A percentile compares a stretch with the other conserved stretches of the same genome.
Evolutionary conservation across 2,888 invertebrate species (phyloP).

Genomic region (Agonum fuliginosum): DNA sequence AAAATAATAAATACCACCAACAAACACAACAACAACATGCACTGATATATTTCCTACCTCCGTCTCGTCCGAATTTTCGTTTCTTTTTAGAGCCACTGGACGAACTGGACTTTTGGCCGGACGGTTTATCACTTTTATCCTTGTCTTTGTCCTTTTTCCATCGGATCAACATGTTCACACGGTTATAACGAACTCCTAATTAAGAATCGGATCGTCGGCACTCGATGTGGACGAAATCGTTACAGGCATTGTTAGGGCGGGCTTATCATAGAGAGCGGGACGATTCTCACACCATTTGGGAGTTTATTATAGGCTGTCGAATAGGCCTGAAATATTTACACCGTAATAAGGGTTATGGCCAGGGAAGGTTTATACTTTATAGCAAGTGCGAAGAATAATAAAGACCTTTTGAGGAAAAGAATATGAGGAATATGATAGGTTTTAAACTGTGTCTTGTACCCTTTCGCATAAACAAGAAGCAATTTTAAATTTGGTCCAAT

Average conservation of each 20-base stretch:
- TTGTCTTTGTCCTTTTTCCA: conserved; percentile 92
- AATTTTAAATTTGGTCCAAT: too few species aligned
- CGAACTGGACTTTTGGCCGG: conserved; percentile 71
- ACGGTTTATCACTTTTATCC: conserved; percentile 75
- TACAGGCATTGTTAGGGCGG: conserved; percentile 33
- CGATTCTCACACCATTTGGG: conserved; percentile 10
- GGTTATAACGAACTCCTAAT: conserved; percentile 45
- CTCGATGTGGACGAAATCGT: conserved; percentile 42
- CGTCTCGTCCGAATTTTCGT: conserved; percentile 87
- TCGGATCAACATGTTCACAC: conserved; percentile 81
- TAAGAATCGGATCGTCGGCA: conserved; percentile 39
- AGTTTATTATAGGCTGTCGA: conserved; percentile 4
- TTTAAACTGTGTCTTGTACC: too few species aligned
- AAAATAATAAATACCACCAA: too few species aligned
- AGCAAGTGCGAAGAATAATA: conserved; percentile 14
- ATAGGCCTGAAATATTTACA: conserved; percentile 38
- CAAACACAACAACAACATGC: neutral
- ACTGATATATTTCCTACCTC: conserved; percentile 76
- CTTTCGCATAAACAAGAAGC: too few species aligned
- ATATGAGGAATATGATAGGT: too few species aligned
- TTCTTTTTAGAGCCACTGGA: conserved; percentile 85
- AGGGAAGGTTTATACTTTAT: neutral
- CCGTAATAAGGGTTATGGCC: neutral
- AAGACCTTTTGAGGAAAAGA: neutral
- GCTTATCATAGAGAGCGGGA: conserved; percentile 11